Conservation (phyloP, 2,797 vertebrate species). For the Yasuhikotakia modesta region DNA sequence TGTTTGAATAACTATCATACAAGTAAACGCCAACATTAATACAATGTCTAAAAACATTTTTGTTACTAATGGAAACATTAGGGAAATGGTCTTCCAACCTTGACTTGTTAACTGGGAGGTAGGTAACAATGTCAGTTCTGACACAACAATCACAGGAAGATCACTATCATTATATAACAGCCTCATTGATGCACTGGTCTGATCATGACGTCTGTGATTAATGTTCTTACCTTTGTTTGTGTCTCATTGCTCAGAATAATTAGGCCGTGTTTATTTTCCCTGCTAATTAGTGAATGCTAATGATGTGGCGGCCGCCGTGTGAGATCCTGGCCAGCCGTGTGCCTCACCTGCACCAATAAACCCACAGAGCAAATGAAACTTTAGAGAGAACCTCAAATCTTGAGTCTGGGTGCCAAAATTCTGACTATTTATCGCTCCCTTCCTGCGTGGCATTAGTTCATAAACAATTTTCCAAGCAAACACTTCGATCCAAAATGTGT, state of each 20-base stretch:
- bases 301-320: slow-evolving; percentile 55
- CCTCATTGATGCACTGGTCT: slow-evolving; percentile 57
- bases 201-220: slow-evolving; percentile 62
- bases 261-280: slow-evolving; percentile 63
- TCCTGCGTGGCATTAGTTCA: slow-evolving; percentile 3
- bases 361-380: slow-evolving; percentile 29
- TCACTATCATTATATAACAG: slow-evolving; percentile 14
- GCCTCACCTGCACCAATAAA: slow-evolving; percentile 56
- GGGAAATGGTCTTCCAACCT: too few species aligned
- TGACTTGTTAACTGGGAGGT: too few species aligned
- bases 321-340: slow-evolving; percentile 50
- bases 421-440: slow-evolving; percentile 27
- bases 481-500: slow-evolving; percentile 8
- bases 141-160: slow-evolving; percentile 33
- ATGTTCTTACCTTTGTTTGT: slow-evolving; percentile 57
- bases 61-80: too few species aligned
- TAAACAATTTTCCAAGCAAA: slow-evolving; percentile 33
- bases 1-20: too few species aligned
- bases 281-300: slow-evolving; percentile 64
- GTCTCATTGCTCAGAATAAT: slow-evolving; percentile 61
- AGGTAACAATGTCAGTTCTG: neutral
- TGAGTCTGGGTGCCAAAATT: slow-evolving; percentile 39
- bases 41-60: too few species aligned
- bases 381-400: slow-evolving; percentile 27
- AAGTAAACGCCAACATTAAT: too few species aligned